Evolutionary conservation across 2,888 invertebrate species (phyloP).

Genomic region (Hedychridium roseum): DNA sequence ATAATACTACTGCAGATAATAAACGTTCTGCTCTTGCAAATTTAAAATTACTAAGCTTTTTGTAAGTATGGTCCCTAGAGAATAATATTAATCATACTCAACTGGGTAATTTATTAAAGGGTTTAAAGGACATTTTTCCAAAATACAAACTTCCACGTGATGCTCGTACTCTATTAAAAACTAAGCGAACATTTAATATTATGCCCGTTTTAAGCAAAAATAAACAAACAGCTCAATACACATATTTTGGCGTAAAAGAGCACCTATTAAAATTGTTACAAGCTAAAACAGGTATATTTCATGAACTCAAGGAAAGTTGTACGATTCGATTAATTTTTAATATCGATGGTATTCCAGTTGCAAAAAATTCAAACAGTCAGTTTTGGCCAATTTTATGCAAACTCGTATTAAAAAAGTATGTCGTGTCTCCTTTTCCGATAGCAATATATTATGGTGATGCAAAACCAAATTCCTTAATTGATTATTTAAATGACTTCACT

Average conservation of each 20-base stretch:
- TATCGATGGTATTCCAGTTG: constrained; percentile 6
- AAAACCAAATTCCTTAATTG: constrained; percentile 1
- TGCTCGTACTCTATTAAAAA: no score
- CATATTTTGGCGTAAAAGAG: constrained; percentile 10
- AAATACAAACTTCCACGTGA: no score
- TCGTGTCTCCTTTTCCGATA: constrained; percentile 3
- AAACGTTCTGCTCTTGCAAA: no score
- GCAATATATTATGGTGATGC: no score
- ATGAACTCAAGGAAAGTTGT: constrained; percentile 7
- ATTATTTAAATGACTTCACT: not conserved
- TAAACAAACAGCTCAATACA: constrained; percentile 3
- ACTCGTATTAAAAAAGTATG: constrained; percentile 4
- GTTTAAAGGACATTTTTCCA: no score
- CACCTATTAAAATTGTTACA: constrained; percentile 6
- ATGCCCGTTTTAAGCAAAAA: constrained; percentile 5
- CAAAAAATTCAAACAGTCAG: constrained; percentile 7
- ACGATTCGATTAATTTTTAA: constrained; percentile 9
- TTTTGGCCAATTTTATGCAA: constrained; percentile 14
- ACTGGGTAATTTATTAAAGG: no score
- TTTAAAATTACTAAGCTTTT: no score
- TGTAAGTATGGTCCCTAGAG: no score
- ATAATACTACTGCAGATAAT: no score
- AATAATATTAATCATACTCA: no score
- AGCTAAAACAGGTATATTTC: constrained; percentile 4
- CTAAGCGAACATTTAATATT: no score